Percentiles rank a stretch among this genome's conserved stretches.
Conservation (phyloP, 1,140 invertebrate genomes). For the Aphaenogaster floridana region DNA sequence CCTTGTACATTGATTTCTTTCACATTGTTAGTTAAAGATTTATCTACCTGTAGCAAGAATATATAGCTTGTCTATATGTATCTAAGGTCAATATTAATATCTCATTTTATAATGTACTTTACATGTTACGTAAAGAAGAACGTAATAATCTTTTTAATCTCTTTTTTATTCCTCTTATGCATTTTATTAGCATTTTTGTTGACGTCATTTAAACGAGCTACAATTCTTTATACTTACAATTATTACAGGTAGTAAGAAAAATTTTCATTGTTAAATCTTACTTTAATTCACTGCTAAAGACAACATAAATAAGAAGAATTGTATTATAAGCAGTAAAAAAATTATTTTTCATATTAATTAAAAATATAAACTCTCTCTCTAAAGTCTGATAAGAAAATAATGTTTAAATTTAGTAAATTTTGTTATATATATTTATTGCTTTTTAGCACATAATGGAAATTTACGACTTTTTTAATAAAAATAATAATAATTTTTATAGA, state of each 20-base stretch:
- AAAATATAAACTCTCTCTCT: not conserved
- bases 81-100: not conserved
- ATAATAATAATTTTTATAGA: too few species aligned
- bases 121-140: not conserved
- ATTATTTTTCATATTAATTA: not conserved
- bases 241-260: not conserved
- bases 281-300: not conserved
- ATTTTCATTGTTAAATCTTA: not conserved
- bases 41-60: not conserved
- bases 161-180: not conserved
- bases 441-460: too few species aligned
- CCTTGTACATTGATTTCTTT: not conserved
- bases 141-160: not conserved
- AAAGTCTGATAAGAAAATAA: not conserved
- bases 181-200: not conserved
- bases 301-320: not conserved
- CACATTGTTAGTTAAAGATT: not conserved
- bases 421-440: too few species aligned
- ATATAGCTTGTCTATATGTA: not conserved
- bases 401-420: not conserved
- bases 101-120: not conserved
- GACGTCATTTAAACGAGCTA: not conserved
- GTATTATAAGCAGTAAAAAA: not conserved
- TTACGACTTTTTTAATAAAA: too few species aligned
- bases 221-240: not conserved